Percentiles rank a stretch among this genome's conserved stretches.
These are phyloP conservation scores for Oedothorax gibbosus DNA, from an alignment of 1,140 invertebrate genomes.

Conservation along the genomic window DNA sequence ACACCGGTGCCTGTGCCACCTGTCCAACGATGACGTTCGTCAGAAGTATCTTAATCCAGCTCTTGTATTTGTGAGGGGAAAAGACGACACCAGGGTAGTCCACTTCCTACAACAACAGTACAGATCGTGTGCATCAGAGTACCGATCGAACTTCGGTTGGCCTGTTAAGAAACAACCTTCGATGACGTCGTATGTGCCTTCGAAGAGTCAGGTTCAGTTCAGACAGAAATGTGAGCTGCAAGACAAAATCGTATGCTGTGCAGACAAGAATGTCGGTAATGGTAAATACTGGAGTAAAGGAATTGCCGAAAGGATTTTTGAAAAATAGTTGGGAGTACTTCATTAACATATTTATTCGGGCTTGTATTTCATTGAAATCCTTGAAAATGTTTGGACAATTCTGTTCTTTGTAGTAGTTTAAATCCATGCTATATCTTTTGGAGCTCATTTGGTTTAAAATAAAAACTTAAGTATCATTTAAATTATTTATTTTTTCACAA, in stretches of 20 bases:
- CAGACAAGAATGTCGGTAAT: not conserved
- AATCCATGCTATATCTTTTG: too few species aligned
- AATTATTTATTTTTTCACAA: too few species aligned
- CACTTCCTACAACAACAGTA: constrained; percentile 36
- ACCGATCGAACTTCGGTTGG: constrained; percentile 18
- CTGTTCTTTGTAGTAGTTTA: too few species aligned
- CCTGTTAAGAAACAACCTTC: not conserved
- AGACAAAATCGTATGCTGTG: not conserved
- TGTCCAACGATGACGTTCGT: not conserved
- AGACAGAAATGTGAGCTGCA: not conserved
- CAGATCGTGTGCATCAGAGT: not conserved
- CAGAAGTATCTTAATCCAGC: constrained; percentile 45
- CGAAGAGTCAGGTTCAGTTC: not conserved
- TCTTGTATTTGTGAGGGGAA: constrained; percentile 11
- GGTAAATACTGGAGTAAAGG: constrained; percentile 28
- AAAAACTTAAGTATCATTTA: too few species aligned
- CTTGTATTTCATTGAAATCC: too few species aligned
- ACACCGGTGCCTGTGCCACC: constrained; percentile 2
- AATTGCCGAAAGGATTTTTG: constrained; percentile 36
- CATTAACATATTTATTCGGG: not conserved
- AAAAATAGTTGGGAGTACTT: constrained; percentile 3
- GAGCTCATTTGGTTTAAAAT: too few species aligned
- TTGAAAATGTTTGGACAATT: too few species aligned
- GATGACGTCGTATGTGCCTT: not conserved
- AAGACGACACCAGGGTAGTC: constrained; percentile 21